Evolutionary conservation across 2,888 invertebrate genomes (phyloP).

Genomic region (Dicroscelio sp.): DNA sequence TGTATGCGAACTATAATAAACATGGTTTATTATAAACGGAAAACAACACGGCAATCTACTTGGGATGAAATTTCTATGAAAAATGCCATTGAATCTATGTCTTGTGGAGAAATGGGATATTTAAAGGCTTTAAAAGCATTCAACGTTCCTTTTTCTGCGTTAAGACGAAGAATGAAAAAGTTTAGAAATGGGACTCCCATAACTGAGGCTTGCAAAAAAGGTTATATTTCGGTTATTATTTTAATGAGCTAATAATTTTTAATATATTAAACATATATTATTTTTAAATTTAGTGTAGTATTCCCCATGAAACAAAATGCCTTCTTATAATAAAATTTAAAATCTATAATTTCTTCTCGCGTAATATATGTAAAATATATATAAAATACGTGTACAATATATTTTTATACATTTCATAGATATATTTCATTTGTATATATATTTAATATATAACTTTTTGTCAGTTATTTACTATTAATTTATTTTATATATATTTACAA

Average conservation of each 20-base stretch:
- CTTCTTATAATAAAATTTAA: no score
- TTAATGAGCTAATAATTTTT: neutral
- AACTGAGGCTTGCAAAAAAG: neutral
- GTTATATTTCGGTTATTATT: no score
- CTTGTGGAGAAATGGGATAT: neutral
- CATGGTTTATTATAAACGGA: neutral
- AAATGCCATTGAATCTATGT: neutral
- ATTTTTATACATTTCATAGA: no score
- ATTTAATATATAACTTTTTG: no score
- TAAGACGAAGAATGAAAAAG: neutral
- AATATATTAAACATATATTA: neutral
- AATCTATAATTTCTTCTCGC: no score
- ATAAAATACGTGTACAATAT: no score
- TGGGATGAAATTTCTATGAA: neutral
- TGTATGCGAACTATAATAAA: no score
- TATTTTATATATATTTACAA: no score
- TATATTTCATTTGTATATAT: no score
- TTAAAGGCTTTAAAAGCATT: neutral
- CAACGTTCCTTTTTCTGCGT: neutral
- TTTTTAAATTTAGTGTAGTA: neutral
- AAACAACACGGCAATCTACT: neutral
- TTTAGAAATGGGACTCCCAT: neutral
- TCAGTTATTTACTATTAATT: no score
- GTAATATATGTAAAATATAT: no score
- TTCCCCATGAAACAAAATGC: neutral